These are phyloP conservation scores for Dione vanillae DNA, from an alignment of 2,888 invertebrate genomes.

Conservation along the genomic window DNA sequence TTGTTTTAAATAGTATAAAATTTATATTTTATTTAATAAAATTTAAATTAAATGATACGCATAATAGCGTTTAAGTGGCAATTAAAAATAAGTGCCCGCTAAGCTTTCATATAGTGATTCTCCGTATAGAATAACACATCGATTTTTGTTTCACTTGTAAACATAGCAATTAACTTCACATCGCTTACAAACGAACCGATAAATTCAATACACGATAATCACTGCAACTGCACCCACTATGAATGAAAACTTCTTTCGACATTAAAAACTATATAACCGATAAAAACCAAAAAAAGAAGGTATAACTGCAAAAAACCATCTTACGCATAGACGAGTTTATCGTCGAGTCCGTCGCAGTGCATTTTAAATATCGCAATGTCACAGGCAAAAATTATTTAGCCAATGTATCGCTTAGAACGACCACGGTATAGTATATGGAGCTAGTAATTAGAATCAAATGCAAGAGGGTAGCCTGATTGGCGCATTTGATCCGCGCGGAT, in stretches of 20 bases:
- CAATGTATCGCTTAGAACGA: neutral
- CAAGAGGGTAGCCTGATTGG: slow-evolving; percentile 33
- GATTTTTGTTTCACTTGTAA: slow-evolving; percentile 1
- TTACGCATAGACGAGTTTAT: slow-evolving; percentile 43
- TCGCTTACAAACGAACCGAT: neutral
- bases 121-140: neutral
- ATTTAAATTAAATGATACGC: neutral
- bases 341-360: slow-evolving; percentile 39
- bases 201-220: neutral
- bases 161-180: neutral
- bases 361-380: slow-evolving; percentile 28
- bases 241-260: neutral
- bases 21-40: neutral
- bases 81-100: neutral
- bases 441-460: slow-evolving; percentile 6
- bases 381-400: neutral
- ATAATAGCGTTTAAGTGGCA: too few species aligned
- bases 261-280: neutral
- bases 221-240: neutral
- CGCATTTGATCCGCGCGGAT: slow-evolving; percentile 46
- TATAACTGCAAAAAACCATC: slow-evolving; percentile 18
- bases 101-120: neutral
- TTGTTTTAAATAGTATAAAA: neutral
- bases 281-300: neutral
- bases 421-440: neutral